Evolutionary conservation across 2,888 invertebrate species (phyloP), one percentile per base, ranked within the genome.

Genomic region (Clivina fossor): DNA sequence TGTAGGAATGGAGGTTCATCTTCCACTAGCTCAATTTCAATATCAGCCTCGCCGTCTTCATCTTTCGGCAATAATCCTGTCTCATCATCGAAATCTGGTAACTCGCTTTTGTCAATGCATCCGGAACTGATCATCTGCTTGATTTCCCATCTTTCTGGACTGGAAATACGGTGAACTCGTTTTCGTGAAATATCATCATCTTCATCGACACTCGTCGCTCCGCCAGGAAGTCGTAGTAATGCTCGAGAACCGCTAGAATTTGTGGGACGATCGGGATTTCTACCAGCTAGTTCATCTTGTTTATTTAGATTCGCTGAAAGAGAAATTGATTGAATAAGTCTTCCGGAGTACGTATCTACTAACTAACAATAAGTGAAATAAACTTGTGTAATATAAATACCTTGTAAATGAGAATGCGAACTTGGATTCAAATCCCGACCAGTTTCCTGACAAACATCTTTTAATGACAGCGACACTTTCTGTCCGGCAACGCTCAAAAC

Each of bases 81-180:
- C 70, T 98, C 98, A 57, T 94, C 96, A 70, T 99, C 98, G 71
- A 97, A 98, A 71, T 98, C 97, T 0, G 98, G 98, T 58, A 97
- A 73, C 70, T 98, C 97, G 63, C 91, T 91, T 68, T 92, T 88
- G 69, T 93, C 93, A 57, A 95, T 86, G 30, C 91, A 92, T 22
- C 89, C 91, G 0, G 94, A 95, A 5, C 93, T 89, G 64, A 92
- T 85, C 94, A 97, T 93, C 76, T 96, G 97, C 69, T 96, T 94
- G 61, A 96, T 88, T 76, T 98, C 98, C 97, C 97, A 98, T 47
- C 90, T 81, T 73, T 99, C 98, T 0, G 97, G 98, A 41, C 96
- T 96, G 0, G 96, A 95, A 59, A 98, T 87, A 59, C 95, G 80
- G 24, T 94, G 92, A 46, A 93, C 91, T 13, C 92, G 79, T 71